These are phyloP conservation scores for Temnothorax curvispinosus DNA, from an alignment of 1,140 invertebrate genomes.

Conservation along the genomic window DNA sequence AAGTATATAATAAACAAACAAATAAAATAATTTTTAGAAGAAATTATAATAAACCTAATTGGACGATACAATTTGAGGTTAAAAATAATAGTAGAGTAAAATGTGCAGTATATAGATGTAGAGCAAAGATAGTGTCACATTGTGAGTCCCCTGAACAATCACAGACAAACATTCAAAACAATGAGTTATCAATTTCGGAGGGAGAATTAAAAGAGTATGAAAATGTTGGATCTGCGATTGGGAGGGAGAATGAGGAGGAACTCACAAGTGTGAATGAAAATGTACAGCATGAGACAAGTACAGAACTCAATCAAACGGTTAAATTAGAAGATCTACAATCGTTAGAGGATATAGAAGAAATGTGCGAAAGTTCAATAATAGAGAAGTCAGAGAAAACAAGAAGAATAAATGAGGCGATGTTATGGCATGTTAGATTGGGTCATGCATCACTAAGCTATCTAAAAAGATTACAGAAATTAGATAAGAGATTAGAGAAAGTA, in stretches of 20 bases:
- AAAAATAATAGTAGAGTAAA: not conserved
- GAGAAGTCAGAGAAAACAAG: not conserved
- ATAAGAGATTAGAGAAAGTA: no score
- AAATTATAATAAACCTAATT: not conserved
- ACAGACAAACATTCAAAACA: no score
- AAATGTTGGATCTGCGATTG: not conserved
- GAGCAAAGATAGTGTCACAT: no score
- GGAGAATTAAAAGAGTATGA: not conserved
- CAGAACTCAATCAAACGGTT: no score
- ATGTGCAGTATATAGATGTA: not conserved
- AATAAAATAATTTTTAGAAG: not conserved
- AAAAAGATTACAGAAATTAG: not conserved
- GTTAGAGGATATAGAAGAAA: not conserved
- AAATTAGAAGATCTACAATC: not conserved
- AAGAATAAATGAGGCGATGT: not conserved
- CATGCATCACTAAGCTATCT: not conserved
- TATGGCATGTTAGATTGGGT: no score
- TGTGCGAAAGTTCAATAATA: not conserved
- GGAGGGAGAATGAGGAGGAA: not conserved
- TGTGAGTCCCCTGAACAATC: no score
- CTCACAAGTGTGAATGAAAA: not conserved
- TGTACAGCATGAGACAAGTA: no score
- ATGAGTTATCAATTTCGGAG: not conserved
- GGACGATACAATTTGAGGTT: not conserved
- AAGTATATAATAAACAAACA: no score